Evolutionary conservation across 2,888 invertebrate species (phyloP), one percentile per base, ranked within the genome.

Genomic region (Drosophila pseudotalamancana): DNA sequence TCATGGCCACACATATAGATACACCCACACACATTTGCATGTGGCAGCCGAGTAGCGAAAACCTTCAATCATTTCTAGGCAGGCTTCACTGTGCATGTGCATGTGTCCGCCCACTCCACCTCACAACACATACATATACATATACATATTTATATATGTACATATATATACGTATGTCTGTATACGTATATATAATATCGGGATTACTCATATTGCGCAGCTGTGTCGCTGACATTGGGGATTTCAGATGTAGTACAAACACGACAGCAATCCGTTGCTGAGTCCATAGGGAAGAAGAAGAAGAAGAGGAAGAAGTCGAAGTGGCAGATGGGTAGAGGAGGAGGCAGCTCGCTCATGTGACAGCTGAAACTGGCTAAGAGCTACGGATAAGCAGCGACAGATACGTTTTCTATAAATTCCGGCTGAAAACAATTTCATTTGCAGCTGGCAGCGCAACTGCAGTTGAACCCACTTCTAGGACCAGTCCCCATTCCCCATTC

Each of bases 31-130:
- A 14, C n/a, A 50, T 8, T 16, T n/a, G 19, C 12, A 18, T 35
- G 8, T 55, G 39, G 51, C 62, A 59, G 46, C 27, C 46, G 48
- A 56, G 50, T 25, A 53, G 55, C 53, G 66, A 81, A 80, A 84
- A 84, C 78, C 85, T 85, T 80, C 80, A 80, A 84, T 80, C 85
- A 87, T 84, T 84, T 71, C 87, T 77, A 67, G 81, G 71, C 66
- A 61, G 74, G 54, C 64, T 63, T 39, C 61, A 8, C 35, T 31
- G 21, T 19, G 42, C 51, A 45, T 23, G 19, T 55, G 64, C 45
- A 77, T n/a, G n/a, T n/a, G n/a, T n/a, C n/a, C n/a, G n/a, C n/a
- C n/a, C n/a, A n/a, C n/a, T n/a, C n/a, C n/a, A n/a, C n/a, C n/a
- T n/a, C n/a, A n/a, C n/a, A n/a, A n/a, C n/a, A n/a, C n/a, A n/a